Percentiles rank a stretch among this genome's conserved stretches.
phyloP scores from a whole-genome alignment of 2,113 vertebrate species.

The Pandion haliaetus region DNA sequence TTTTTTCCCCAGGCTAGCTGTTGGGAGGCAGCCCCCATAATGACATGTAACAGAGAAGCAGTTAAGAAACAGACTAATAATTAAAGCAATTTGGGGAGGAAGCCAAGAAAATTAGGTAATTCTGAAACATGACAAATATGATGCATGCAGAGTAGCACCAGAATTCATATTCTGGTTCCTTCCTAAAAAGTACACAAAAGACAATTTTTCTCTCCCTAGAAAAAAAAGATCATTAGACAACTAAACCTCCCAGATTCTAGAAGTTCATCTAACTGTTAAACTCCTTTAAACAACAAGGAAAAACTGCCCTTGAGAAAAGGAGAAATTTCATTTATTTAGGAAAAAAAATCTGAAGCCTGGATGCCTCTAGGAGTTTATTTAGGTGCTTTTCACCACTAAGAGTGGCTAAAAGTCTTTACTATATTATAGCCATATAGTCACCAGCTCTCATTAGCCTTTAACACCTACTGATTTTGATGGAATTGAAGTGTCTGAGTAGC shows the following conservation, averaged over 20 bases:
- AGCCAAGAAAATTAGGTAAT: slow-evolving; percentile 34
- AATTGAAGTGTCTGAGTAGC: neutral
- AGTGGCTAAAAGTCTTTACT: neutral
- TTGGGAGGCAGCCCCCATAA: neutral
- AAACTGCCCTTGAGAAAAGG: neutral
- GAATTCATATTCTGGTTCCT: neutral
- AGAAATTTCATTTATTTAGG: neutral
- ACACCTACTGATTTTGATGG: neutral
- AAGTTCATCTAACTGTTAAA: neutral
- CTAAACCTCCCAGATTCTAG: neutral
- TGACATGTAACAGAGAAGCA: neutral
- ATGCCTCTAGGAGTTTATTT: neutral
- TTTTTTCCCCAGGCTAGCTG: neutral
- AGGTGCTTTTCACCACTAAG: neutral
- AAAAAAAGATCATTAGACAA: neutral
- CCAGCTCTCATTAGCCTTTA: neutral
- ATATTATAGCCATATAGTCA: neutral
- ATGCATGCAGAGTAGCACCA: neutral
- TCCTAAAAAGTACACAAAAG: neutral
- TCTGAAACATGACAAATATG: neutral
- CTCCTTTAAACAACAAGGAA: neutral
- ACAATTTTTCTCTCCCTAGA: neutral
- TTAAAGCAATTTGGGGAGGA: slow-evolving; percentile 16
- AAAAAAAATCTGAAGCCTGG: neutral
- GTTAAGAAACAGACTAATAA: slow-evolving; percentile 21